Base-by-base conservation (phyloP, 2,888 invertebrate species). In the Kuschelorhynchus macadamiae region DNA sequence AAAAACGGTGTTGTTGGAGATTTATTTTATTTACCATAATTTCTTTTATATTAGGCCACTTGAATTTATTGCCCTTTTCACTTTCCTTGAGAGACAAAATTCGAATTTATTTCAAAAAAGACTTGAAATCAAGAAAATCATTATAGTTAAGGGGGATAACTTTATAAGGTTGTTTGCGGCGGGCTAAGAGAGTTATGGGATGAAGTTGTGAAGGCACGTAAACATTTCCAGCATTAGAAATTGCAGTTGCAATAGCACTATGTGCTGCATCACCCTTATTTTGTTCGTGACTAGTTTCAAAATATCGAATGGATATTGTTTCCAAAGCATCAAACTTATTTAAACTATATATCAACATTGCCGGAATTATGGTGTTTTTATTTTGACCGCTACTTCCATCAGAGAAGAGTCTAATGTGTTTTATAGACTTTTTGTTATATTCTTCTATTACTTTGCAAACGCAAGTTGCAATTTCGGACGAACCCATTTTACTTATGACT, bases 211-310 rank as follows among this genome's bases (percentile, higher is more conserved):
- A 36, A 36, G 36, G 36, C 36, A 36, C 36, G 11, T 36, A 12
- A 36, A 36, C 11, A 3, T 36, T 7, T 5, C 25, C 36, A 7
- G 36, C 36, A 7, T 2, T 3, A 42, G 16, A 42, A 4, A 42
- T 42, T 14, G 42, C 42, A 42, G 16, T 42, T 16, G 42, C 8
- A 42, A 42, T 42, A 17, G 42, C 42, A 42, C 42, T 42, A 16
- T 42, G 42, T 16, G 42, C 42, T 42, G 42, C 42, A 42, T 42
- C 42, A 4, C 42, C 42, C 16, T 42, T 16, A 16, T 16, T 42
- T 42, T 42, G 42, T 14, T 16, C 42, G 16, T 42, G 14, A 16
- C 16, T 42, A 42, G 42, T 42, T 42, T 42, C 42, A 42, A 42
- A 42, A 42, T 42, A 42, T 8, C 16, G 16, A 42, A 42, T 8